Base-by-base conservation (phyloP, 2,888 invertebrate species). In the Pristionchus entomophagus region DNA sequence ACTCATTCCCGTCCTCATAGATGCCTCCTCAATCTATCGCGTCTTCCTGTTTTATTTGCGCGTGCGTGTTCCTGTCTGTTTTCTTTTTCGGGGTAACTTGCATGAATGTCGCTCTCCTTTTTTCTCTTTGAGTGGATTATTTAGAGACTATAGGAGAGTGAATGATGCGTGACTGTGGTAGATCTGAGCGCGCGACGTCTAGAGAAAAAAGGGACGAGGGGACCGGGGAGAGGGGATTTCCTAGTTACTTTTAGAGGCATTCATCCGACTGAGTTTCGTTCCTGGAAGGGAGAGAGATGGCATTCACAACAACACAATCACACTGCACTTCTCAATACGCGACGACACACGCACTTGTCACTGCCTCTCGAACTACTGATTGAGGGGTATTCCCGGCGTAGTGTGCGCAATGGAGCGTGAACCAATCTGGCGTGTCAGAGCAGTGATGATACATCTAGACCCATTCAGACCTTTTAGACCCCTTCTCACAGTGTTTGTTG, bases 341-440 rank as follows among this genome's bases (percentile, higher is more conserved):
- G 78, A 80, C 78, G 22, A 51, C 45, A 73, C 65, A 22, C 32
- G 12, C 3, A n/a, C 22, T 14, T 29, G 14, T 2, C 38, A 73
- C 73, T 73, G 73, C 73, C 73, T 73, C 73, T 73, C 73, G 73
- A 73, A 73, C 73, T 73, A 73, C 73, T 73, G 73, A 73, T 73
- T 73, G 73, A 73, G 19, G 35, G 22, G 35, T 12, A 65, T 45
- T 45, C 45, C 45, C n/a, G n/a, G 26, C n/a, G 26, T 29, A 6
- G 14, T 41, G 41, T n/a, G 41, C 26, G 8, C 41, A 73, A 73
- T 73, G n/a, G 73, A 45, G 73, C 73, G 73, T 73, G 73, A 41
- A 73, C 29, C n/a, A n/a, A n/a, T n/a, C n/a, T n/a, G n/a, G 41
- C 38, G 38, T 45, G 73, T 32, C 38, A 73, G 45, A 19, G 19